These are phyloP conservation scores for Eulithis testata DNA, from an alignment of 2,888 invertebrate species.

Conservation along the genomic window DNA sequence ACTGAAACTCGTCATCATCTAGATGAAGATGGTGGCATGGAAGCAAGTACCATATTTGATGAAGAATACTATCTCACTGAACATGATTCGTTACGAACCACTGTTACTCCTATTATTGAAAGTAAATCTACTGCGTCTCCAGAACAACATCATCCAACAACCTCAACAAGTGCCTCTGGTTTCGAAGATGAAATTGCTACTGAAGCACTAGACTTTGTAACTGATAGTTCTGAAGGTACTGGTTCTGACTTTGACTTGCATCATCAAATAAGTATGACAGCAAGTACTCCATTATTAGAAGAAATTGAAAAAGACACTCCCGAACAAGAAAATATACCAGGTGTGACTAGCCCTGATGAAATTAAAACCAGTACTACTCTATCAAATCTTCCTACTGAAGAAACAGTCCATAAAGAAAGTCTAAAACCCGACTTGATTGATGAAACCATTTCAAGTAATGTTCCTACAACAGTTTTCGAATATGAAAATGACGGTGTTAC, in stretches of 20 bases:
- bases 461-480: constrained; percentile 15
- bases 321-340: constrained; percentile 27
- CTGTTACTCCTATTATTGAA: constrained; percentile 22
- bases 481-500: constrained; percentile 16
- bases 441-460: constrained; percentile 23
- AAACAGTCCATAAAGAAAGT: constrained; percentile 17
- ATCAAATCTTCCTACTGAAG: constrained; percentile 17
- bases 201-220: constrained; percentile 28
- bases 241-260: constrained; percentile 22
- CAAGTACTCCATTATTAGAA: constrained; percentile 44
- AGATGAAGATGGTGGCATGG: constrained; percentile 27
- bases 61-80: constrained; percentile 16
- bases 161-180: constrained; percentile 33
- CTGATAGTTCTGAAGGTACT: constrained; percentile 26
- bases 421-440: constrained; percentile 23
- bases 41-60: constrained; percentile 29
- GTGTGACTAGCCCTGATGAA: constrained; percentile 21
- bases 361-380: constrained; percentile 19
- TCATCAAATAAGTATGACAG: constrained; percentile 28
- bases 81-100: constrained; percentile 13
- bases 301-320: constrained; percentile 45
- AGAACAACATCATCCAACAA: constrained; percentile 24
- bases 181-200: constrained; percentile 39
- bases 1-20: constrained; percentile 20
- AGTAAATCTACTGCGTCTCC: constrained; percentile 27